Base-by-base conservation (phyloP, 2,797 vertebrate species). In the Enteromius argenteus region DNA sequence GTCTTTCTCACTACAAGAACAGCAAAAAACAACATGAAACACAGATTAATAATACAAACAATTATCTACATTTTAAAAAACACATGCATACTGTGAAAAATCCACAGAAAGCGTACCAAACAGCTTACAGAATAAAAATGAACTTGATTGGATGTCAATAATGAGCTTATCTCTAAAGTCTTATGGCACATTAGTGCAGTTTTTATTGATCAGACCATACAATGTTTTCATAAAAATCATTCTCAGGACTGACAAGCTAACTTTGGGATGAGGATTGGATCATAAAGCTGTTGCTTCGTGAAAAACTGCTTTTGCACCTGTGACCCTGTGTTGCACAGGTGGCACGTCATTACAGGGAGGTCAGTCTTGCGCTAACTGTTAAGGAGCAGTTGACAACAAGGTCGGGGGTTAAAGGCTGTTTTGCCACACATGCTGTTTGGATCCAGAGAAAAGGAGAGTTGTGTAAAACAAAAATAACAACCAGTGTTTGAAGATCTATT, bases 381-480 rank as follows among this genome's bases (percentile, higher is more conserved):
- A 87, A 80, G 83, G 58, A 78, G 67, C 86, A 85, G 86, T 87
- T 85, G 83, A 87, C 83, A 87, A 81, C 86, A 67, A 72, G 83
- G 83, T 77, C 79, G 21, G 66, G 44, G 86, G 86, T 84, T 77
- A 87, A 77, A 84, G 86, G 79, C 58, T 79, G 84, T 72, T 75
- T 72, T 78, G 82, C 73, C 67, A 84, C 86, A 87, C 79, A 64
- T 86, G 82, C 69, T 81, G 73, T 85, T 84, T 73, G 58, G 78
- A 77, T 77, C 74, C 68, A 10, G 79, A 79, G 81, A 84, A 83
- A 87, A 67, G 46, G 46, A 81, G 79, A 76, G 84, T 85, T 85
- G 84, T 77, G 84, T 60, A 85, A 80, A 80, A 73, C 51, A 81
- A 80, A 76, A 81, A 81, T 30, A 85, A 68, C 72, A 62, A 78